Percentiles rank a stretch among this genome's conserved stretches.
Evolutionary conservation across 1,140 invertebrate species (phyloP).

Genomic region (Mamestra configurata): DNA sequence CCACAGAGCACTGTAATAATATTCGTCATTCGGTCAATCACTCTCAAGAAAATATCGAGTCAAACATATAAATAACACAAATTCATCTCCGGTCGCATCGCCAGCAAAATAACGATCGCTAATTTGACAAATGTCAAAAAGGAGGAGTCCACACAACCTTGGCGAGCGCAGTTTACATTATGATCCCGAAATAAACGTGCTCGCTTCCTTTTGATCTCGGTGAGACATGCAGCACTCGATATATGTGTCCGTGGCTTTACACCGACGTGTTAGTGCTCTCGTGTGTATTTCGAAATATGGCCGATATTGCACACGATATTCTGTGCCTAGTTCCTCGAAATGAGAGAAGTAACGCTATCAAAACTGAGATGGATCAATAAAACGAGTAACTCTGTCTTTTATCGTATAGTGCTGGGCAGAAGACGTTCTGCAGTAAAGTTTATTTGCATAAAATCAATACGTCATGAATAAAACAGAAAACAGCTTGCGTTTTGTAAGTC

Average conservation of each 20-base stretch:
- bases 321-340: not conserved
- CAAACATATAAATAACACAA: conserved; percentile 35
- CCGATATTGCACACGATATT: conserved; percentile 14
- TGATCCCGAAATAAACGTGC: conserved; percentile 73
- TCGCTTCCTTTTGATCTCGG: conserved; percentile 71
- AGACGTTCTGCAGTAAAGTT: no score
- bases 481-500: not conserved
- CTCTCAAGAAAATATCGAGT: conserved; percentile 8
- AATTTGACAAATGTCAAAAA: conserved; percentile 60
- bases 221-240: conserved; percentile 39
- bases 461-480: no score
- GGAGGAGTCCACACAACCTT: conserved; percentile 68
- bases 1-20: not conserved
- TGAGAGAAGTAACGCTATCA: not conserved
- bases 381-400: no score
- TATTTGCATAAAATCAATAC: no score
- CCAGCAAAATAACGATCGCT: conserved; percentile 32
- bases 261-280: conserved; percentile 8
- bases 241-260: conserved; percentile 36
- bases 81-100: conserved; percentile 30
- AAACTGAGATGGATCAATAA: not conserved
- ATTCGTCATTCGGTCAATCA: conserved; percentile 39
- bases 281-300: conserved; percentile 19
- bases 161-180: conserved; percentile 68
- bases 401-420: no score